Evolutionary conservation across 2,888 invertebrate genomes (phyloP), one percentile per base, ranked within the genome.

Genomic region (Xestia sexstrigata): DNA sequence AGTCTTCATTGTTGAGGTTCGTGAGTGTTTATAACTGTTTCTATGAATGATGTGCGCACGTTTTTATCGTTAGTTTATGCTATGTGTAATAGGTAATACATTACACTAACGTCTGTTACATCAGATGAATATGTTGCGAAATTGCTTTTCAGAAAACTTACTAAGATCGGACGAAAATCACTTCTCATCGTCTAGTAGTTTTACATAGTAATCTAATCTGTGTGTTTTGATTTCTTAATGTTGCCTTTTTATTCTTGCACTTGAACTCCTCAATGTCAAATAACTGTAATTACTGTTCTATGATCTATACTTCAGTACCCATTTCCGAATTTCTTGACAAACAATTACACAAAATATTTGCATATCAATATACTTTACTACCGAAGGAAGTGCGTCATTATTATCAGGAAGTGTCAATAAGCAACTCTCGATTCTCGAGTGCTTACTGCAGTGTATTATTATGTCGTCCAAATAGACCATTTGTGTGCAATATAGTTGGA

Each of bases 371-470:
- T 65, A 70, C 35, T 76, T 17, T 30, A 42, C 58, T 39, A 26
- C 76, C 66, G 77, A n/a, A n/a, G n/a, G 80, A 87, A 82, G 45
- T 78, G 20, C 52, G 62, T 78, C 77, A 80, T 82, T 81, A 87
- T 76, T 70, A 80, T 78, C 77, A 67, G 75, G 74, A 82, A 80
- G 72, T 84, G 80, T 83, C 85, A 81, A 83, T 87, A 87, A 79
- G 65, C 66, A 81, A 78, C 74, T 85, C 83, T 85, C 78, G 70
- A 74, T 76, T 81, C 60, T 58, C 35, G 45, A 77, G 35, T 67
- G 55, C 69, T 76, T 39, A 72, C 49, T 49, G 35, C 55, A n/a
- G 67, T 63, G 30, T 80, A 82, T 76, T 76, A 83, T 82, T 77
- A 81, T 78, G 76, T 85, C 68, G 69, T 79, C 70, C 74, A 80